These are phyloP conservation scores for Drosophila ironensis DNA, from an alignment of 1,140 invertebrate genomes.

Conservation along the genomic window DNA sequence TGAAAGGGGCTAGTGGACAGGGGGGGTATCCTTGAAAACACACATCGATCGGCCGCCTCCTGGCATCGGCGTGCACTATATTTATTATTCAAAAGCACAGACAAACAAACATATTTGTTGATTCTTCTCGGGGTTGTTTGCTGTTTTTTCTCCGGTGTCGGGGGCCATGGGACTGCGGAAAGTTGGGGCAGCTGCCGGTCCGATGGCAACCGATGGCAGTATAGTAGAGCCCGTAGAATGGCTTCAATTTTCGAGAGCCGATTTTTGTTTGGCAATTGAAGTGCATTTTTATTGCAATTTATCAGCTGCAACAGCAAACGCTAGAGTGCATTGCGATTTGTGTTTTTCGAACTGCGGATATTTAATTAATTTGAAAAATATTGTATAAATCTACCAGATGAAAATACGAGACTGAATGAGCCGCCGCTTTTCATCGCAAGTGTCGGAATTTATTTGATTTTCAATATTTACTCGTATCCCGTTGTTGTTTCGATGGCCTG, in stretches of 20 bases:
- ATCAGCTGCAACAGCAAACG: conserved; percentile 40
- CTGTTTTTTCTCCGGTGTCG: conserved; percentile 1
- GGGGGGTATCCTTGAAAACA: conserved; percentile 3
- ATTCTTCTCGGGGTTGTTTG: conserved; percentile 39
- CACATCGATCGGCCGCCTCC: neutral
- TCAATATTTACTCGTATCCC: conserved; percentile 31
- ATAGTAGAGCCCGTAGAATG: no score
- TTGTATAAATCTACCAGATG: neutral
- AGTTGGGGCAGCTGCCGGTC: neutral
- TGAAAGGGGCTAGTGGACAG: no score
- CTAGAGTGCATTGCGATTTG: conserved; percentile 41
- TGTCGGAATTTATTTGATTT: conserved; percentile 15
- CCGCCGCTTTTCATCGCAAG: conserved; percentile 5
- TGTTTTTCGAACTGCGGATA: conserved; percentile 22
- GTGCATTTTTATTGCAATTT: conserved; percentile 53
- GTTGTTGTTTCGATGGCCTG: conserved; percentile 19
- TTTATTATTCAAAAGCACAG: conserved; percentile 45
- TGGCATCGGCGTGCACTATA: conserved; percentile 9
- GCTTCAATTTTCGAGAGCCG: conserved; percentile 25
- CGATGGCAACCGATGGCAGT: no score
- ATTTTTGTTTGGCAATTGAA: conserved; percentile 38
- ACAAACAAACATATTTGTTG: conserved; percentile 51
- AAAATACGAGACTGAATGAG: conserved; percentile 12
- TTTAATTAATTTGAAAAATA: conserved; percentile 57
- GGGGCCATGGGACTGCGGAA: neutral